These are phyloP conservation scores for Leptothorax acervorum DNA, from an alignment of 2,888 invertebrate genomes.

Conservation along the genomic window DNA sequence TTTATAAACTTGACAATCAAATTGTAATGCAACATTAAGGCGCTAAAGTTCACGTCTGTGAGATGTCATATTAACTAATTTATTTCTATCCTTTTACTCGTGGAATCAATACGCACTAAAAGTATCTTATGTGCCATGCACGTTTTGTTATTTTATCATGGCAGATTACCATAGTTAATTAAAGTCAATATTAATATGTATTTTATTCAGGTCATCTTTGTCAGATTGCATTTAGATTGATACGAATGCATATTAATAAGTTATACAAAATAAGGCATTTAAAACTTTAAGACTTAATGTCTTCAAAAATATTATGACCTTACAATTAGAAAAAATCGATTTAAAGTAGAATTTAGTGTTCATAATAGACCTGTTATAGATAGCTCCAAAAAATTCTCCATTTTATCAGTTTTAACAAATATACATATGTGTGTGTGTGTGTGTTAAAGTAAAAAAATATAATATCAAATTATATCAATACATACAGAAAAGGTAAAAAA, in stretches of 20 bases:
- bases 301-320: neutral
- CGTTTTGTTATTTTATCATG: neutral
- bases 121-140: neutral
- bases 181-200: neutral
- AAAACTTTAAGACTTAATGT: neutral
- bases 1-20: neutral
- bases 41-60: neutral
- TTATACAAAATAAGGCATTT: neutral
- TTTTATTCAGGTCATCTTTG: neutral
- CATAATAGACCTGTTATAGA: neutral
- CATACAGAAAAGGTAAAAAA: neutral
- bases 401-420: neutral
- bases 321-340: neutral
- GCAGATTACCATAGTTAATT: neutral
- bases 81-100: neutral
- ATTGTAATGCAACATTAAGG: neutral
- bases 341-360: neutral
- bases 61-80: conserved; percentile 13
- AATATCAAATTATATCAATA: neutral
- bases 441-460: conserved; percentile 3
- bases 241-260: neutral
- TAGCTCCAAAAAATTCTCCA: neutral
- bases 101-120: neutral
- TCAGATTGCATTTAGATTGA: neutral
- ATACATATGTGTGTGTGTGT: neutral